These are phyloP conservation scores for Typhlichthys subterraneus DNA, from an alignment of 2,797 vertebrate species.

Conservation along the genomic window DNA sequence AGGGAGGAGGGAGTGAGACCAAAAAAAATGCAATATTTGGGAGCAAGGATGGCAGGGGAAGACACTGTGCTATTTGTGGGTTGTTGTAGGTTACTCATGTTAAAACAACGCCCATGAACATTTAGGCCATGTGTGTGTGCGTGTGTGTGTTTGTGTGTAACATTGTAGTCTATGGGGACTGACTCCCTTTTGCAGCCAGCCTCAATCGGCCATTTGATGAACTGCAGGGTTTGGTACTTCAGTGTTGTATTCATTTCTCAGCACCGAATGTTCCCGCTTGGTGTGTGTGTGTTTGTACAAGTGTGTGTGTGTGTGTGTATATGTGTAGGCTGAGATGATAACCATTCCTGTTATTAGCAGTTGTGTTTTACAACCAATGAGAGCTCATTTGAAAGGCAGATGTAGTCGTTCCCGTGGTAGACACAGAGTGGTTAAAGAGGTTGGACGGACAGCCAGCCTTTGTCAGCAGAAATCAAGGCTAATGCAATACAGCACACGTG, in stretches of 20 bases:
- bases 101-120: not conserved
- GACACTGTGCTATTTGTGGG: not conserved
- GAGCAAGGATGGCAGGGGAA: not conserved
- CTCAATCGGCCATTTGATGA: too few species aligned
- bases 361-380: constrained; percentile 44
- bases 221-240: too few species aligned
- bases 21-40: constrained; percentile 12
- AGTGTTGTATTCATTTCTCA: too few species aligned
- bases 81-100: not conserved
- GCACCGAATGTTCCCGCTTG: not conserved
- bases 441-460: constrained; percentile 64
- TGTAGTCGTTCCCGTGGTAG: constrained; percentile 41
- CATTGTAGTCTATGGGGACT: too few species aligned
- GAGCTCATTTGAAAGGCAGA: constrained; percentile 79
- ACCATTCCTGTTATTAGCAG: not conserved
- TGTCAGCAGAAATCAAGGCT: constrained; percentile 80
- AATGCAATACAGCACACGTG: constrained; percentile 73
- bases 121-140: not conserved
- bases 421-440: constrained; percentile 47
- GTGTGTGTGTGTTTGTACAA: constrained; percentile 1
- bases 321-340: not conserved
- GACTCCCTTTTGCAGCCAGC: too few species aligned
- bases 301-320: constrained; percentile 1
- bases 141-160: not conserved
- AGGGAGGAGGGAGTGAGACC: constrained; percentile 10